Evolutionary conservation across 37 sponge, comb jelly and placozoan species (phyloP).

Genomic region (Tethya wilhelma): DNA sequence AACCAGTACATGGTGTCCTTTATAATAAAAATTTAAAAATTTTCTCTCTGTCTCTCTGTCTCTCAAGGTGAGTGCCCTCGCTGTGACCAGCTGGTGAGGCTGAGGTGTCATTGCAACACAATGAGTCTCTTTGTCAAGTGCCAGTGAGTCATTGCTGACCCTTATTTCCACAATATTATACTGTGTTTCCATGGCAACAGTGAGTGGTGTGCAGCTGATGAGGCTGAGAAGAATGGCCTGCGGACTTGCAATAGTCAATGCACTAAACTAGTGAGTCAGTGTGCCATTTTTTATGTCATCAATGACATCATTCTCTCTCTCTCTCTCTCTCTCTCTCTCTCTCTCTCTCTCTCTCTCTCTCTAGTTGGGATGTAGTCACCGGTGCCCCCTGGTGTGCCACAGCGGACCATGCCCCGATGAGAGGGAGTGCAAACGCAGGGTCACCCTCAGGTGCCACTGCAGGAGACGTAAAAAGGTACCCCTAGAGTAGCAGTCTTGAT

Average conservation of each 20-base stretch:
- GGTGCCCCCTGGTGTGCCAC: constrained; percentile 75
- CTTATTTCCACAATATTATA: neutral
- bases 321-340: neutral
- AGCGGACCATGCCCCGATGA: constrained; percentile 55
- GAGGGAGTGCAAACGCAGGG: constrained; percentile 48
- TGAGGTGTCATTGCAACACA: constrained; percentile 11
- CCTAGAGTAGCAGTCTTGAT: neutral
- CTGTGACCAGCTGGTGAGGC: too few species aligned
- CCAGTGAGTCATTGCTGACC: neutral
- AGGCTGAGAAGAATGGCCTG: constrained; percentile 30
- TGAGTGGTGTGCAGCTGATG: constrained; percentile 74
- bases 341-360: neutral
- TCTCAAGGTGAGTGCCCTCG: too few species aligned
- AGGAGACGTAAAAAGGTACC: constrained; percentile 77
- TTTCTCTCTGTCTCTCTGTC: too few species aligned
- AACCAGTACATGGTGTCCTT: neutral
- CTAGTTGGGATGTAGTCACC: constrained; percentile 86
- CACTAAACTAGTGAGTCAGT: constrained; percentile 58
- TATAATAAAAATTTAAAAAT: neutral
- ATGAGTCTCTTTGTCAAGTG: constrained; percentile 20
- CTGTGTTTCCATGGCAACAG: constrained; percentile 17
- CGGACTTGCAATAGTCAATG: constrained; percentile 70
- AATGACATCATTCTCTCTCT: neutral
- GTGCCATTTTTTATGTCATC: neutral
- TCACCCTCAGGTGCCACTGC: constrained; percentile 78